A percentile compares a stretch with the other conserved stretches of the same genome.
These are phyloP conservation scores for Hippocampus abdominalis DNA, from an alignment of 2,113 vertebrate genomes.

Conservation along the genomic window DNA sequence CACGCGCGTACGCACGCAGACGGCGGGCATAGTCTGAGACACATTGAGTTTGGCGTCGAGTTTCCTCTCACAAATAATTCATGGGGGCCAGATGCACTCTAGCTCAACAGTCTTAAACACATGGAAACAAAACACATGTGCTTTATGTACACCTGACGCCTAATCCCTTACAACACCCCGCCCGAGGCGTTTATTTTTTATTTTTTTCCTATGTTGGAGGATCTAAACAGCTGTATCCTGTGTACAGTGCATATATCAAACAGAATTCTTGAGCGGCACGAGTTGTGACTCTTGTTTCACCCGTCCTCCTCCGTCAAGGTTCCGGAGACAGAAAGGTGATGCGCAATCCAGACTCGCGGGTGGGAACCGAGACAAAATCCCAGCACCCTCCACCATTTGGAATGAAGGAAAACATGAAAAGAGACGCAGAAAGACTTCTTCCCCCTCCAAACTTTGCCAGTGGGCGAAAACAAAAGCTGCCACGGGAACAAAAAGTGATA, in stretches of 20 bases:
- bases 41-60: slow-evolving; percentile 38
- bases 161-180: slow-evolving; percentile 4
- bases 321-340: background rate
- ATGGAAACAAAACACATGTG: slow-evolving; percentile 27
- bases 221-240: background rate
- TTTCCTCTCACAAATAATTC: slow-evolving; percentile 63
- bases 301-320: background rate
- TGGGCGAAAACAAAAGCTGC: slow-evolving; percentile 56
- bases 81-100: slow-evolving; percentile 61
- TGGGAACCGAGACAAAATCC: slow-evolving; percentile 37
- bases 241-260: background rate
- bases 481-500: slow-evolving; percentile 46
- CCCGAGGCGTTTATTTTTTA: background rate
- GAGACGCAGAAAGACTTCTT: slow-evolving; percentile 24
- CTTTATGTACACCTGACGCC: slow-evolving; percentile 1
- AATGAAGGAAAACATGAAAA: slow-evolving; percentile 33
- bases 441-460: slow-evolving; percentile 35
- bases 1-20: slow-evolving; percentile 30
- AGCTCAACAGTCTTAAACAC: slow-evolving; percentile 35
- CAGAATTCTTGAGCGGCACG: background rate
- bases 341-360: slow-evolving; percentile 10
- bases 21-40: slow-evolving; percentile 22
- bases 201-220: background rate
- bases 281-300: background rate
- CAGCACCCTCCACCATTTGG: slow-evolving; percentile 14